Percentiles rank a stretch among this genome's conserved stretches.
Conservation (phyloP, 2,888 invertebrate species). For the Nebria salina region DNA sequence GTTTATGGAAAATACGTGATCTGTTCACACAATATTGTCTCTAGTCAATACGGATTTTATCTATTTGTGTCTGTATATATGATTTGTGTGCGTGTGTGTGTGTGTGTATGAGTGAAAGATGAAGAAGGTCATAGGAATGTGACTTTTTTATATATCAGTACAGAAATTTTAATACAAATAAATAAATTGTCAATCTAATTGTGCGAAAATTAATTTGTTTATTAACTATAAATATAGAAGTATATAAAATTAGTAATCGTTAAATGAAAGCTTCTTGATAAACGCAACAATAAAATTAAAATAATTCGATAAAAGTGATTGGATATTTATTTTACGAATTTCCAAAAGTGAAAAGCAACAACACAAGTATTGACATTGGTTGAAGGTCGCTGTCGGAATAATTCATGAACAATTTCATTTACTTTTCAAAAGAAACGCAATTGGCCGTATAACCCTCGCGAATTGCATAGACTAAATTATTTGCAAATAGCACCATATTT, state of each 20-base stretch:
- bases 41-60: neutral
- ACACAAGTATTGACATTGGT: conserved; percentile 1
- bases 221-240: neutral
- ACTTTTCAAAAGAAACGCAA: neutral
- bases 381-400: neutral
- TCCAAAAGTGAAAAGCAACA: conserved; percentile 8
- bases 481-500: neutral
- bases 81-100: neutral
- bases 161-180: neutral
- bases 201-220: neutral
- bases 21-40: conserved; percentile 9
- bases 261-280: neutral
- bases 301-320: conserved; percentile 16
- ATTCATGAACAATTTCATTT: conserved; percentile 4
- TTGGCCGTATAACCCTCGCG: neutral
- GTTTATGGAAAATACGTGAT: conserved; percentile 14
- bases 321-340: conserved; percentile 4
- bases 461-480: neutral
- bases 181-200: neutral
- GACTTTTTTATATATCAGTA: neutral
- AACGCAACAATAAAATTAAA: neutral
- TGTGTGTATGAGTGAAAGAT: conserved; percentile 2
- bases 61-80: neutral
- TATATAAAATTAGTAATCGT: neutral
- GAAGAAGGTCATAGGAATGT: conserved; percentile 15